A percentile compares a stretch with the other conserved stretches of the same genome.
Evolutionary conservation across 1,140 invertebrate genomes (phyloP).

Genomic region (Choristoneura fumiferana): DNA sequence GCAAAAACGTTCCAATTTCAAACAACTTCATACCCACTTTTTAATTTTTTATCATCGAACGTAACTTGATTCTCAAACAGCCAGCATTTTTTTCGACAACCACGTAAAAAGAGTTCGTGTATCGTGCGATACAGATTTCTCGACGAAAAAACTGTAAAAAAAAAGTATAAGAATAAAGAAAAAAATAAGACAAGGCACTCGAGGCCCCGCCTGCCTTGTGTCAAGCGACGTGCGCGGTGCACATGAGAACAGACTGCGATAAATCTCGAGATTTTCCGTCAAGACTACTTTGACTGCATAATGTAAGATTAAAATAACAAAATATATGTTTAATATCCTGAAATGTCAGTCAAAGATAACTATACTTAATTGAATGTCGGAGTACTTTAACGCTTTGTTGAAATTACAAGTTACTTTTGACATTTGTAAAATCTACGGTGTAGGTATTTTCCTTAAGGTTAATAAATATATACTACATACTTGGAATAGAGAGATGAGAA

Average conservation of each 20-base stretch:
- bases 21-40: not conserved
- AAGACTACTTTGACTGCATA: too few relatives aligned
- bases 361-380: too few relatives aligned
- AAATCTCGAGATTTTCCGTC: constrained; percentile 23
- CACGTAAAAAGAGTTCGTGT: constrained; percentile 42
- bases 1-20: constrained; percentile 10
- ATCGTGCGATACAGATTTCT: constrained; percentile 62
- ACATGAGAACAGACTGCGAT: constrained; percentile 21
- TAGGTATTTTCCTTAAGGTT: too few relatives aligned
- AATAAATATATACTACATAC: too few relatives aligned
- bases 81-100: constrained; percentile 24
- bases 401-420: too few relatives aligned
- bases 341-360: too few relatives aligned
- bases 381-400: too few relatives aligned
- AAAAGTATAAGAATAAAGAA: constrained; percentile 33
- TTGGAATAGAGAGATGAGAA: too few relatives aligned
- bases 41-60: constrained; percentile 19
- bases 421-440: too few relatives aligned
- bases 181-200: constrained; percentile 36
- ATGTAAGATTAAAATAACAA: too few relatives aligned
- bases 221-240: constrained; percentile 28
- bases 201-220: constrained; percentile 40
- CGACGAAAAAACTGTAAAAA: constrained; percentile 39
- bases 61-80: constrained; percentile 21
- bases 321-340: too few relatives aligned